Evolutionary conservation across 1,140 invertebrate genomes (phyloP), one percentile per base, ranked within the genome.

Genomic region (Macrobrachium rosenbergii): DNA sequence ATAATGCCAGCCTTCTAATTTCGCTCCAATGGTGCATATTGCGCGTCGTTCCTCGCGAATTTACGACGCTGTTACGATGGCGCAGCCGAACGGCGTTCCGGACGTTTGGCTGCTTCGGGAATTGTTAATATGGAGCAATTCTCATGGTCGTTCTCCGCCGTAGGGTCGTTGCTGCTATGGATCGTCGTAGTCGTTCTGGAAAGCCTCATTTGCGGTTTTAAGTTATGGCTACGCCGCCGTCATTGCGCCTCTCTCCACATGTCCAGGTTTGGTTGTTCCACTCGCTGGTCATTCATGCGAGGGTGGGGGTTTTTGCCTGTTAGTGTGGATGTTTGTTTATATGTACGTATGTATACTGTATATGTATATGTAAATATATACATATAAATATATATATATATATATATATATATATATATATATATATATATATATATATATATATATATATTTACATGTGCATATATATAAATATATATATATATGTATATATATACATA

Each of bases 401-500:
- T 43, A 45, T 17, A 82, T 43, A 82, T 67, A 63, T 7, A 82
- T 81, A 64, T 81, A 81, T 67, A 67, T 64, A 81, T 81, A 67
- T 69, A 81, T 67, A 43, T 81, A 67, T 67, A 67, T 43, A 81
- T 62, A 81, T 81, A 43, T 64, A 81, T 81, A 64, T 67, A 81
- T 64, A 81, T 64, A 81, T 37, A 81, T 37, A 81, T 37, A 81
- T 64, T 37, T 64, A 67, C 37, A 67, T 67, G 37, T 81, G 37
- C 37, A 81, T 67, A 81, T 67, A 67, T 43, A 67, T 67, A 81
- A 6, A 62, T 80, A 60, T 60, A 62, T 60, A 80, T 60, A 80
- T 80, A 62, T 80, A 80, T 62, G 62, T 80, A 80, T 80, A 80
- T 63, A 80, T 80, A 80, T 63, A 63, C 28, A 80, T 80, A 43